These are phyloP conservation scores for Motacilla tschutschensis DNA, from an alignment of 2,113 vertebrate genomes.

Conservation along the genomic window DNA sequence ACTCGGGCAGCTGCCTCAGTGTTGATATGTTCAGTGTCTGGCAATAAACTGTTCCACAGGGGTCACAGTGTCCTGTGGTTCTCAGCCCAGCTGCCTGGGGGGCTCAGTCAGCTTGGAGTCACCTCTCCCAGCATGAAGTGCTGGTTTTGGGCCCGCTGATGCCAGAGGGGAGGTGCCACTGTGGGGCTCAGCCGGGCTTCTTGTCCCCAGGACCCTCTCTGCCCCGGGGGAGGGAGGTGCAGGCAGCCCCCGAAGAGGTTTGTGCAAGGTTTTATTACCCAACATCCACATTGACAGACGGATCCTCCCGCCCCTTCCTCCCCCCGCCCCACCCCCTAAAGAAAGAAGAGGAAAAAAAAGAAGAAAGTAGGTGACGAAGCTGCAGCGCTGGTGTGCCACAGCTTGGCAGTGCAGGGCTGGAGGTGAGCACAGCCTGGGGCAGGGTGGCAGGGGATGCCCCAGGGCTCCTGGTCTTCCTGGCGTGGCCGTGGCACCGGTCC, in stretches of 20 bases:
- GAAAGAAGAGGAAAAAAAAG: neutral
- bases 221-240: neutral
- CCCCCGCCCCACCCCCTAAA: neutral
- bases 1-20: neutral
- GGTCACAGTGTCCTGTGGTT: neutral
- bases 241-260: neutral
- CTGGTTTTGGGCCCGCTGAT: neutral
- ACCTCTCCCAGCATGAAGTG: neutral
- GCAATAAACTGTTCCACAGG: neutral
- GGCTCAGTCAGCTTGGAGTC: neutral
- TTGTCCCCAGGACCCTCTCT: neutral
- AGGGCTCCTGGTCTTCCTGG: neutral
- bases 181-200: neutral
- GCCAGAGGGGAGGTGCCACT: neutral
- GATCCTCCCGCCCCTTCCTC: neutral
- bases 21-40: neutral
- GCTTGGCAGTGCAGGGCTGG: neutral
- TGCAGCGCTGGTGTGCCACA: neutral
- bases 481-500: neutral
- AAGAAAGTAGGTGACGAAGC: slow-evolving; percentile 4
- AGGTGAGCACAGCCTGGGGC: neutral
- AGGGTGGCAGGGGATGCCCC: neutral
- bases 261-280: slow-evolving; percentile 69
- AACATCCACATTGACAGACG: slow-evolving; percentile 57
- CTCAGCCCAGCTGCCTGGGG: fast-evolving